phyloP scores from a whole-genome alignment of 2,797 vertebrate genomes.

The Siniperca scherzeri region DNA sequence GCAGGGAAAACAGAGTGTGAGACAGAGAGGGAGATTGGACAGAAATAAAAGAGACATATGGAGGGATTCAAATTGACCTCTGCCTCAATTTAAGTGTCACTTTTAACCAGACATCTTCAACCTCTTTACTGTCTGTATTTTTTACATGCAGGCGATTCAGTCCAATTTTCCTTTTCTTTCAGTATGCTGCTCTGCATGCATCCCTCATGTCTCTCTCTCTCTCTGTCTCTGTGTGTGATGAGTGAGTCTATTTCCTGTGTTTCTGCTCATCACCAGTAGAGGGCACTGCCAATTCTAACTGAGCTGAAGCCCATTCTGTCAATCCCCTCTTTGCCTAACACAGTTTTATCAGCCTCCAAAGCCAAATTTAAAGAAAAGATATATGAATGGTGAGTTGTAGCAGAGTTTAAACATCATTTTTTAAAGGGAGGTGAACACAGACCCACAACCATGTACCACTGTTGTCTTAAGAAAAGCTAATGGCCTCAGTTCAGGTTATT shows the following conservation, averaged over 20 bases:
- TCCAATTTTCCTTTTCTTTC: constrained; percentile 6
- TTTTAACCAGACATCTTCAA: not conserved
- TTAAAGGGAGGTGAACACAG: not conserved
- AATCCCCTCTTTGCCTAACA: not conserved
- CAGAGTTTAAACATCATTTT: not conserved
- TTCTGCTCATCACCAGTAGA: constrained; percentile 71
- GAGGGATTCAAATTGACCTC: constrained; percentile 11
- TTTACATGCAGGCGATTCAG: not conserved
- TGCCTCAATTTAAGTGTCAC: constrained; percentile 3
- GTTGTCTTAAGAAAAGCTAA: not conserved
- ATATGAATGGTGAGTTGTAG: not conserved
- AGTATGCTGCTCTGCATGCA: not conserved
- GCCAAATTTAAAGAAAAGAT: not conserved
- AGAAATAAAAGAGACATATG: constrained; percentile 6
- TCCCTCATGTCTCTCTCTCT: too few species aligned
- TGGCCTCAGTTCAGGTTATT: not conserved
- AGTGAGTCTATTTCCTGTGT: constrained; percentile 1
- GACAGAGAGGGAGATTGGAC: not conserved
- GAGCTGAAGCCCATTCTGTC: constrained; percentile 13
- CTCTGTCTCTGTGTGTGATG: not conserved
- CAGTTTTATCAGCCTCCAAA: not conserved
- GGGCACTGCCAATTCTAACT: constrained; percentile 56
- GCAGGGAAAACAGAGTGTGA: constrained; percentile 10
- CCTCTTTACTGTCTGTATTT: not conserved
- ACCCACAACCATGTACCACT: not conserved